phyloP scores from a whole-genome alignment of 2,113 vertebrate genomes.

The Leuciscus idus region DNA sequence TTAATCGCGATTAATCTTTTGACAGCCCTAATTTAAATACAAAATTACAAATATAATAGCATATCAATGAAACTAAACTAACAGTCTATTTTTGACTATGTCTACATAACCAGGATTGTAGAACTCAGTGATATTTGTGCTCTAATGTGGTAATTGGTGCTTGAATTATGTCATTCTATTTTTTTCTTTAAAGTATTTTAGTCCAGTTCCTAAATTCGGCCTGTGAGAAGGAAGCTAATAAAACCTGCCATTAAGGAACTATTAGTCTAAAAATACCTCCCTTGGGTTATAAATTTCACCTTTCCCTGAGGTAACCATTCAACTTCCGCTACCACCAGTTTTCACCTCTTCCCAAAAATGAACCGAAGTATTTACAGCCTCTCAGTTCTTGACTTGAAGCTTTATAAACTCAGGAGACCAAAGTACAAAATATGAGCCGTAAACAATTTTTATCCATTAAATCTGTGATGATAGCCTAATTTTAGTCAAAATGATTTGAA shows the following conservation, averaged over 20 bases:
- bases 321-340: not conserved
- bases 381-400: not conserved
- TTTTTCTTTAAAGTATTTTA: not conserved
- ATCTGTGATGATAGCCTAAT: too few relatives aligned
- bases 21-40: too few relatives aligned
- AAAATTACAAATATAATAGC: too few relatives aligned
- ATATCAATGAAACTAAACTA: too few relatives aligned
- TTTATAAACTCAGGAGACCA: not conserved
- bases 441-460: too few relatives aligned
- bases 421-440: too few relatives aligned
- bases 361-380: not conserved
- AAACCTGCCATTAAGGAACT: slow-evolving; percentile 29
- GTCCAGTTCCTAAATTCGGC: not conserved
- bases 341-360: slow-evolving; percentile 5
- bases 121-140: not conserved
- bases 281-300: not conserved
- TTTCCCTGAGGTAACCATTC: not conserved
- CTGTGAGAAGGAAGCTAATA: slow-evolving; percentile 28
- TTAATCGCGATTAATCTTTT: too few relatives aligned
- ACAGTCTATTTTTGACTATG: not conserved
- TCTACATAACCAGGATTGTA: not conserved
- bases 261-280: slow-evolving; percentile 40
- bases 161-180: not conserved
- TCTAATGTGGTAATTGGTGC: not conserved
- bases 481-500: not conserved